These are phyloP conservation scores for Daktulosphaira vitifoliae DNA, from an alignment of 1,140 invertebrate species.

Conservation along the genomic window DNA sequence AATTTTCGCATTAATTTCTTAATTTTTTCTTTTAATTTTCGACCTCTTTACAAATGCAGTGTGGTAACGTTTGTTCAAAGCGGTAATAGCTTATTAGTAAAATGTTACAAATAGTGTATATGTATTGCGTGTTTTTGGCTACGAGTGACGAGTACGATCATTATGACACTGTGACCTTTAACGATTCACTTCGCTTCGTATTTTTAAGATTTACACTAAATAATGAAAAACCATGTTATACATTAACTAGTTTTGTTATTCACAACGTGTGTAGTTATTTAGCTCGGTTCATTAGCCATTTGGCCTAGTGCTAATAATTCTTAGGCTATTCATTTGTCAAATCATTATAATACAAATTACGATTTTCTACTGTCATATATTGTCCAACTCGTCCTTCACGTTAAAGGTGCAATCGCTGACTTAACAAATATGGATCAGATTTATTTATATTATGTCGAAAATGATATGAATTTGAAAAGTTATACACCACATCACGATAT, in stretches of 20 bases:
- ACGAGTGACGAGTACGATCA: no score
- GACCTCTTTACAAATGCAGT: no score
- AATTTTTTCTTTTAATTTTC: no score
- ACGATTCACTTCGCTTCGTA: conserved; percentile 3
- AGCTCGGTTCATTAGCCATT: conserved; percentile 27
- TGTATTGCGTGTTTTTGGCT: no score
- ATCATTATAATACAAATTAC: background rate
- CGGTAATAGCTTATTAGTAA: no score
- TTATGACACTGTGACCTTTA: background rate
- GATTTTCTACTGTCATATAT: conserved; percentile 10
- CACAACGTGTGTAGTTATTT: conserved; percentile 11
- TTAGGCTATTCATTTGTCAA: conserved; percentile 15
- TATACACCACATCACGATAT: no score
- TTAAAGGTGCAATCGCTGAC: background rate
- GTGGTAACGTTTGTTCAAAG: no score
- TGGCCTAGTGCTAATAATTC: conserved; percentile 22
- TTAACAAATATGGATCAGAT: background rate
- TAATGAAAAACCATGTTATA: conserved; percentile 4
- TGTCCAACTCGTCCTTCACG: conserved; percentile 19
- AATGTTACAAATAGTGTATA: no score
- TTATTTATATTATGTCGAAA: background rate
- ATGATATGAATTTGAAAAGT: background rate
- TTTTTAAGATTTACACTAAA: conserved; percentile 5
- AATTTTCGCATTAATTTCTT: no score
- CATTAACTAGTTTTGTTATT: conserved; percentile 17